Evolutionary conservation across 2,797 vertebrate species (phyloP).

Genomic region (Falco concolor): DNA sequence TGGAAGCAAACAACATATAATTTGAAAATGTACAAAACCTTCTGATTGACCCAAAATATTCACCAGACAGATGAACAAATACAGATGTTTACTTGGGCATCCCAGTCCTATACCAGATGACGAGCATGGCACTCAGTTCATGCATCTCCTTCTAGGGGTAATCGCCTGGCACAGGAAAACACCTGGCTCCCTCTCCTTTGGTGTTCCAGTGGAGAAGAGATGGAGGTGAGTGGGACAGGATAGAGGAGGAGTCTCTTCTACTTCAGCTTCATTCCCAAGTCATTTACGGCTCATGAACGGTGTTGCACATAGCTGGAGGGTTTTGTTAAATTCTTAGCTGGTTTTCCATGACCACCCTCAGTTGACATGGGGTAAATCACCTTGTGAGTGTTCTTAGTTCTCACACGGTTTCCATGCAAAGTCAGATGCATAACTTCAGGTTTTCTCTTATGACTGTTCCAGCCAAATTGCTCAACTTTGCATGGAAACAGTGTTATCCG

Average conservation of each 20-base stretch:
- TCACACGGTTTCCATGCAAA: background rate
- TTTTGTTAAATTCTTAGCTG: background rate
- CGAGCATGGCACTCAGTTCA: background rate
- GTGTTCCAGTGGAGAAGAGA: background rate
- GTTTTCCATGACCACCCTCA: background rate
- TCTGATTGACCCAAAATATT: background rate
- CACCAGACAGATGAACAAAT: background rate
- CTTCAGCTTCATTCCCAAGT: background rate
- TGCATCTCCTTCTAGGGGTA: background rate
- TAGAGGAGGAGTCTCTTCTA: background rate
- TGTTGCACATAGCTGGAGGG: rapidly evolving
- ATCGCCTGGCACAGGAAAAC: background rate
- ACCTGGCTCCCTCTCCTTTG: background rate
- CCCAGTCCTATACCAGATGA: background rate
- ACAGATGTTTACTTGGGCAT: background rate
- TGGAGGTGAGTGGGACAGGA: background rate
- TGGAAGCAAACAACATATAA: background rate
- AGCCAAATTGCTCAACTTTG: background rate
- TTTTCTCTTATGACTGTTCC: background rate
- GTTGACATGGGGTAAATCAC: background rate
- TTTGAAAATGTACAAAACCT: background rate
- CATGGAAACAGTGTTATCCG: background rate
- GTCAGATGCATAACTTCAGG: rapidly evolving
- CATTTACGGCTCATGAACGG: background rate
- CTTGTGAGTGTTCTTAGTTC: background rate